Evolutionary conservation across 2,888 invertebrate genomes (phyloP).

Genomic region (Idaea biselata): DNA sequence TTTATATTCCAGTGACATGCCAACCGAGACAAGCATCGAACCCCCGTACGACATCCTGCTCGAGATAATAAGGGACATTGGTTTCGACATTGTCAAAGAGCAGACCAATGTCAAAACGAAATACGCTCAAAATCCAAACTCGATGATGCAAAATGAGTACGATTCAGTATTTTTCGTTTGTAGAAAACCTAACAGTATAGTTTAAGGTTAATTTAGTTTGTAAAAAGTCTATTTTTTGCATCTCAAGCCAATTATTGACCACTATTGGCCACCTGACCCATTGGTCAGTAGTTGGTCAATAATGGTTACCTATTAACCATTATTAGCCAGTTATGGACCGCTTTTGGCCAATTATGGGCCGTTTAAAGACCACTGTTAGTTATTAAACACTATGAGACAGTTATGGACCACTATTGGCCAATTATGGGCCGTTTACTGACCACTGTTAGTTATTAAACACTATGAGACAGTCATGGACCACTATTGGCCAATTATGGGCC

Average conservation of each 20-base stretch:
- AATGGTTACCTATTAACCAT: too few species aligned
- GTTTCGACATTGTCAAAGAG: slow-evolving; percentile 91
- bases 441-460: too few species aligned
- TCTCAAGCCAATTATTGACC: slow-evolving; percentile 10
- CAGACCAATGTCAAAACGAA: slow-evolving; percentile 89
- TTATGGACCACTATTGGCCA: too few species aligned
- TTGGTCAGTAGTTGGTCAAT: too few species aligned
- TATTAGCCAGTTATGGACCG: too few species aligned
- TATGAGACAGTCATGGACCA: too few species aligned
- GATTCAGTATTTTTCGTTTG: slow-evolving; percentile 96
- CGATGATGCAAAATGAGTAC: slow-evolving; percentile 96
- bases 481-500: too few species aligned
- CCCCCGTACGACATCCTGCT: slow-evolving; percentile 93
- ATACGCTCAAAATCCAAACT: slow-evolving; percentile 95
- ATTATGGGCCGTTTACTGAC: too few species aligned
- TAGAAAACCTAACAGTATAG: slow-evolving; percentile 82
- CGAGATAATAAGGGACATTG: slow-evolving; percentile 89
- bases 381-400: too few species aligned
- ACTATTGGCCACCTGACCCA: background rate
- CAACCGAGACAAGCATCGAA: slow-evolving; percentile 93
- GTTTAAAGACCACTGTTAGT: too few species aligned
- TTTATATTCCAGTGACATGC: slow-evolving; percentile 84
- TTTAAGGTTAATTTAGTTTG: slow-evolving; percentile 18
- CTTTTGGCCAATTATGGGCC: too few species aligned
- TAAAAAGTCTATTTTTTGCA: slow-evolving; percentile 8